Conservation (phyloP, 2,797 vertebrate species). For the Leptoclinus maculatus region DNA sequence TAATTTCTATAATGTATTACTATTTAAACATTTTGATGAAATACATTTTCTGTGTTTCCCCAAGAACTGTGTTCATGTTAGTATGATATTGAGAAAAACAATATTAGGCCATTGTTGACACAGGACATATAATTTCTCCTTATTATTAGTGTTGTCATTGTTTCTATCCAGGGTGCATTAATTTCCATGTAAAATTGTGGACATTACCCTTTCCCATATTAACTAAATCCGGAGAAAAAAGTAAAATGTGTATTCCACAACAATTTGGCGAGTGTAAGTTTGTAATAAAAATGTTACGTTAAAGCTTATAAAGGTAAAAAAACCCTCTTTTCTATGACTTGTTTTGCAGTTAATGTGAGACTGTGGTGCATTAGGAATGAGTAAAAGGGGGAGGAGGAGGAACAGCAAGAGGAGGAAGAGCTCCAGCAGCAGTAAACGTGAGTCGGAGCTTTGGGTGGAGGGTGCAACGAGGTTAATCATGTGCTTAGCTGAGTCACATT, state of each 20-base stretch:
- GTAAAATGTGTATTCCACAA: neutral
- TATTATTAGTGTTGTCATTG: neutral
- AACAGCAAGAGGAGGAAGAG: slow-evolving; percentile 86
- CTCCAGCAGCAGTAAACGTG: slow-evolving; percentile 89
- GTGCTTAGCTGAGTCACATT: slow-evolving; percentile 72
- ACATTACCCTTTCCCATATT: neutral
- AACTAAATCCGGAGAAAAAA: neutral
- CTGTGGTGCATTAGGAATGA: slow-evolving; percentile 79
- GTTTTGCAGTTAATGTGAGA: slow-evolving; percentile 33
- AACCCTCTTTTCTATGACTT: neutral
- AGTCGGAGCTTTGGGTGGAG: slow-evolving; percentile 64
- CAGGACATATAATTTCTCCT: neutral
- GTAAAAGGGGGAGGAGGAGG: slow-evolving; percentile 88
- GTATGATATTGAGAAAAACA: neutral
- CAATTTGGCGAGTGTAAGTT: neutral
- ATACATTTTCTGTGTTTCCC: neutral
- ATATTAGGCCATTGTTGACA: neutral
- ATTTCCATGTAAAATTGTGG: neutral
- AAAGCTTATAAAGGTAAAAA: neutral
- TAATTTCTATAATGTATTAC: neutral
- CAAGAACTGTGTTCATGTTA: neutral
- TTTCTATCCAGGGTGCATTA: neutral
- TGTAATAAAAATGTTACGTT: neutral
- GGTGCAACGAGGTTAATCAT: slow-evolving; percentile 61
- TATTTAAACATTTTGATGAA: neutral